A percentile compares a stretch with the other conserved stretches of the same genome.
These are phyloP conservation scores for Aplysina aerophoba DNA, from an alignment of 37 sponge, comb jelly and placozoan species.

Conservation along the genomic window DNA sequence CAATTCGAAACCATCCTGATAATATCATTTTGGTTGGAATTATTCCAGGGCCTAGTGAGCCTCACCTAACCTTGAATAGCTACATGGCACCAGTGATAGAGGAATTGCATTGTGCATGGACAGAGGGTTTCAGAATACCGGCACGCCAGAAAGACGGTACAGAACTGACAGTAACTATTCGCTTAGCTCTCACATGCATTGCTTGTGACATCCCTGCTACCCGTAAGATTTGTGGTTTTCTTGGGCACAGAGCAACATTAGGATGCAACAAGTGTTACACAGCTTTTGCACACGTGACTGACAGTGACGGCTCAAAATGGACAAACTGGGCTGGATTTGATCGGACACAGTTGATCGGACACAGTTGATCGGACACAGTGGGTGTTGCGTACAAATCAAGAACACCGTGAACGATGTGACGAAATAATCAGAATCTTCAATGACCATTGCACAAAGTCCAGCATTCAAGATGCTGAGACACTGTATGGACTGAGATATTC, in stretches of 20 bases:
- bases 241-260: slow-evolving; percentile 10
- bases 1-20: slow-evolving; percentile 28
- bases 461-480: not conserved
- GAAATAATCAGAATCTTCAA: not conserved
- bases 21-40: slow-evolving; percentile 46
- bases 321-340: slow-evolving; percentile 57
- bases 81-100: slow-evolving; percentile 33
- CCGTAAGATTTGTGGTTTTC: slow-evolving; percentile 59
- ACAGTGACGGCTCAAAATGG: not conserved
- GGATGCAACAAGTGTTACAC: slow-evolving; percentile 60
- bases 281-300: slow-evolving; percentile 23
- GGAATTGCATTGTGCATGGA: slow-evolving; percentile 13
- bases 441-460: slow-evolving; percentile 9
- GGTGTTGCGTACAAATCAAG: not conserved
- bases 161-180: not conserved
- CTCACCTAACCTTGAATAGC: slow-evolving; percentile 16
- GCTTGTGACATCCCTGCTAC: slow-evolving; percentile 51
- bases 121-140: slow-evolving; percentile 2
- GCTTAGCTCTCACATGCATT: slow-evolving; percentile 22
- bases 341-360: not conserved
- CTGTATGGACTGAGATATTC: slow-evolving; percentile 48
- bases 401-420: not conserved
- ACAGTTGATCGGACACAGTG: slow-evolving; percentile 17
- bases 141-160: not conserved
- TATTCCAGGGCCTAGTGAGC: slow-evolving; percentile 56